Percentiles rank a stretch among this genome's conserved stretches.
These are phyloP conservation scores for Gopherus evgoodei DNA, from an alignment of 2,113 vertebrate species.

Conservation along the genomic window DNA sequence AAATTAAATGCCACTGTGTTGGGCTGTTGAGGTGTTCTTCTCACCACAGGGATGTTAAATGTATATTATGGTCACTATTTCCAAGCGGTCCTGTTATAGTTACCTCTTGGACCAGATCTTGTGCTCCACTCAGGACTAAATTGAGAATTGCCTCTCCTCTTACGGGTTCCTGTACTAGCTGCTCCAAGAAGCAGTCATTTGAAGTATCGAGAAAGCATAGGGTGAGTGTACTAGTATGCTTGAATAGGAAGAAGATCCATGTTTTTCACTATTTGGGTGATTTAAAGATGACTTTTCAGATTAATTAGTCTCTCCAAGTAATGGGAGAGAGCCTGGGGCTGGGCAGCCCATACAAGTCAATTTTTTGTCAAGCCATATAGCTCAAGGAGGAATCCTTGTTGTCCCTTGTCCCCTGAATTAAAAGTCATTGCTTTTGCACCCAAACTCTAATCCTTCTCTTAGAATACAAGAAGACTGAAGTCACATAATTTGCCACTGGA, in stretches of 20 bases:
- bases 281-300: background rate
- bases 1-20: no score
- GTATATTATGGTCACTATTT: no score
- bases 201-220: background rate
- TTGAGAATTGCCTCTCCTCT: no score
- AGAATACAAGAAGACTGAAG: background rate
- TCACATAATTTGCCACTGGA: background rate
- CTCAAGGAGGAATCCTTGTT: background rate
- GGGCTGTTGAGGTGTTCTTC: no score
- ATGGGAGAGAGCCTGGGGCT: background rate
- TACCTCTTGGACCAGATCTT: no score
- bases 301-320: background rate
- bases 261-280: background rate
- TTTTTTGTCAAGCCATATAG: background rate
- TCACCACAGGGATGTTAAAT: no score
- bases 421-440: background rate
- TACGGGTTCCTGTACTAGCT: no score
- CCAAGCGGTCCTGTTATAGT: no score
- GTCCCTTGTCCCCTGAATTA: background rate
- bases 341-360: background rate
- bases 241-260: background rate
- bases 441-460: background rate
- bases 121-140: no score
- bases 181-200: no score
- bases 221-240: background rate